Evolutionary conservation across 1,140 invertebrate species (phyloP).

Genomic region (Tetragnatha versicolor): DNA sequence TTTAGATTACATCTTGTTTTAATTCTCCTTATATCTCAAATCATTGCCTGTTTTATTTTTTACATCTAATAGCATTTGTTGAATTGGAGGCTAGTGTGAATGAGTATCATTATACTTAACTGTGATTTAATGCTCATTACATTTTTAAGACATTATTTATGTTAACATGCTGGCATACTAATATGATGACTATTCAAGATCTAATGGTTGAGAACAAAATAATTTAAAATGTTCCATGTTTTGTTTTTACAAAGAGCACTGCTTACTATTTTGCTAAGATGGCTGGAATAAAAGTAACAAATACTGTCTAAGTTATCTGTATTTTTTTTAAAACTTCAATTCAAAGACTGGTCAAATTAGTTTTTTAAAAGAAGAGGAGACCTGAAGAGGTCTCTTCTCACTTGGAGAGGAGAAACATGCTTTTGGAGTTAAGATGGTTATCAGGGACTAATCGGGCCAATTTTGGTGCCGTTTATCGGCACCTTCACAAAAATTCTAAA

Average conservation of each 20-base stretch:
- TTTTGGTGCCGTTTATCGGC: neutral
- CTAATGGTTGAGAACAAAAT: neutral
- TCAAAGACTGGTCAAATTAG: neutral
- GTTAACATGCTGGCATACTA: neutral
- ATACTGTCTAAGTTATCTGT: neutral
- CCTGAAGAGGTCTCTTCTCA: neutral
- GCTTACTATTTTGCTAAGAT: constrained; percentile 38
- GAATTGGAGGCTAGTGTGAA: neutral
- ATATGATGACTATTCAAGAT: neutral
- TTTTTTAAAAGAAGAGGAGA: neutral
- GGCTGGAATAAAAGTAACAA: constrained; percentile 20
- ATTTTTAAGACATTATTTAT: neutral
- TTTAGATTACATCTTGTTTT: no score
- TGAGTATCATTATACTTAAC: neutral
- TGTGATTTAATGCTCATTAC: constrained; percentile 4
- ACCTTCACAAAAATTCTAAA: neutral
- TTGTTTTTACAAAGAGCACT: neutral
- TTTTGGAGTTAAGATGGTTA: neutral
- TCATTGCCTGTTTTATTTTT: neutral
- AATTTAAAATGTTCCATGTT: neutral
- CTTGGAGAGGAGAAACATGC: neutral
- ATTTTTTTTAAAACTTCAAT: neutral
- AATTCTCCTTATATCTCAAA: neutral
- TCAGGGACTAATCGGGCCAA: no score
- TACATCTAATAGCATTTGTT: neutral